phyloP scores from a whole-genome alignment of 2,113 vertebrate species.

The Sceloporus tristichus region DNA sequence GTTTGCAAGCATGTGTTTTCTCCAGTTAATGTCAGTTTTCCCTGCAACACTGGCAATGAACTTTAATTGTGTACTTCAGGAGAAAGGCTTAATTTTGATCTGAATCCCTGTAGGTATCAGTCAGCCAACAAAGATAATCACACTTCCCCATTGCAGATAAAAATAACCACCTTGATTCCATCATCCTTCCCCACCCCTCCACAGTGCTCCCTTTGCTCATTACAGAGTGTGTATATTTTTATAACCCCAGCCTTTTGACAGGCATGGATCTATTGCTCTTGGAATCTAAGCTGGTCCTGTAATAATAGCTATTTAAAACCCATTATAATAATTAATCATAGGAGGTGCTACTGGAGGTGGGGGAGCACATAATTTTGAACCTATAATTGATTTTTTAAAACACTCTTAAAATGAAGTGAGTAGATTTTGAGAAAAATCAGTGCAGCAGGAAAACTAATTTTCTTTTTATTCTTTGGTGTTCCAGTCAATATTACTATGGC shows the following conservation, averaged over 20 bases:
- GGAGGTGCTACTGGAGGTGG: conserved; percentile 64
- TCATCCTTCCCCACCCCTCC: background rate
- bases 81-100: conserved; percentile 79
- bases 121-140: conserved; percentile 75
- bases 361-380: conserved; percentile 73
- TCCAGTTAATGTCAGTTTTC: conserved; percentile 66
- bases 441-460: conserved; percentile 32
- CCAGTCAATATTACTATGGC: conserved; percentile 61
- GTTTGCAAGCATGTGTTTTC: conserved; percentile 65
- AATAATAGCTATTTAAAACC: conserved; percentile 74
- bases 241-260: conserved; percentile 55
- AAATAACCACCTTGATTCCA: conserved; percentile 72
- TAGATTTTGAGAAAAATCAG: conserved; percentile 67
- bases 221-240: conserved; percentile 63
- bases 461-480: conserved; percentile 36
- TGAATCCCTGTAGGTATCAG: conserved; percentile 78
- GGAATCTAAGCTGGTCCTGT: conserved; percentile 63
- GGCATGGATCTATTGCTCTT: conserved; percentile 61
- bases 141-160: conserved; percentile 70
- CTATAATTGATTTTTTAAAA: conserved; percentile 73
- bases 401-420: conserved; percentile 68
- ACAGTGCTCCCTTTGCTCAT: conserved; percentile 31
- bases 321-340: conserved; percentile 78
- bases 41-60: conserved; percentile 67
- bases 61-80: conserved; percentile 78